Evolutionary conservation across 2,797 vertebrate genomes (phyloP).

Genomic region (Apodemus agrarius): DNA sequence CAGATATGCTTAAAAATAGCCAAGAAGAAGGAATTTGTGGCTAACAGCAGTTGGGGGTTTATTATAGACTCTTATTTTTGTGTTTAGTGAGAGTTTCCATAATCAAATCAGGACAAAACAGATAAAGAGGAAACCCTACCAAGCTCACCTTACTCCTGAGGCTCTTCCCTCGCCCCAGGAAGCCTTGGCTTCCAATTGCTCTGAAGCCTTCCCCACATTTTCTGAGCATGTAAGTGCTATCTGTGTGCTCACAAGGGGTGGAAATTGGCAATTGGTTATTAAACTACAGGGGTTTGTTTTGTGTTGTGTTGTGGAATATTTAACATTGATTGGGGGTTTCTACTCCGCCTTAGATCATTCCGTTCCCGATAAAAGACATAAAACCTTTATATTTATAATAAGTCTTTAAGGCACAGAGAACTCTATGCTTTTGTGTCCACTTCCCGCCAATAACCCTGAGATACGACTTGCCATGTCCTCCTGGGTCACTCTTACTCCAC

Average conservation of each 20-base stretch:
- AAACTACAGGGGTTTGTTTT: neutral
- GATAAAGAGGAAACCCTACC: neutral
- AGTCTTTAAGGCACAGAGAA: neutral
- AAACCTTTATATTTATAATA: neutral
- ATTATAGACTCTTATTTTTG: conserved; percentile 60
- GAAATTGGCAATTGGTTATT: neutral
- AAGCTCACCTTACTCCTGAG: neutral
- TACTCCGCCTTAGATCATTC: neutral
- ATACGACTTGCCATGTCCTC: neutral
- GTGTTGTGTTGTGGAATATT: neutral
- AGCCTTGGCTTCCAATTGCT: neutral
- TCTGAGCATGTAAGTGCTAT: conserved; percentile 4
- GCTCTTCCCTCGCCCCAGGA: neutral
- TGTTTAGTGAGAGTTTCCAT: conserved; percentile 39
- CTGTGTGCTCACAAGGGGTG: neutral
- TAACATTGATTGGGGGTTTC: neutral
- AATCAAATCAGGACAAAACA: conserved; percentile 54
- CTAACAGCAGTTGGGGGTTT: conserved; percentile 32
- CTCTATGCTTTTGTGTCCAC: neutral
- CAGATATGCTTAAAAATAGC: conserved; percentile 67
- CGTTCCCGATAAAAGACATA: neutral
- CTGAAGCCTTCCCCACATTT: neutral
- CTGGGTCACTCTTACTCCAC: neutral
- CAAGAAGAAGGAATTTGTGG: conserved; percentile 28
- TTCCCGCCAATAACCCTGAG: neutral